Percentiles rank a stretch among this genome's conserved stretches.
Conservation (phyloP, 1,140 invertebrate species). For the Littorina saxatilis region DNA sequence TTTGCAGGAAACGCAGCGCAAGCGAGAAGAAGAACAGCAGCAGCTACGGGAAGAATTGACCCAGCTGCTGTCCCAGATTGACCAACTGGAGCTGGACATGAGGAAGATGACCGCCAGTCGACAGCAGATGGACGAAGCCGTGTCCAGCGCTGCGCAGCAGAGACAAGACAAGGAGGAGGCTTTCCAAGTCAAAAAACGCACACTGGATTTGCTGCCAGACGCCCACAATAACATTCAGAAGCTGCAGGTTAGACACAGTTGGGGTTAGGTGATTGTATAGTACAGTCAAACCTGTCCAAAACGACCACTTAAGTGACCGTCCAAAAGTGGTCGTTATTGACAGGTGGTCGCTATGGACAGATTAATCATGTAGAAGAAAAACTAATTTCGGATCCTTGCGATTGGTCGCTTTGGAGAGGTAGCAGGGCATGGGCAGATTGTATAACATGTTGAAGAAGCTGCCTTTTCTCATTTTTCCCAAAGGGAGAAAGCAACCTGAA, state of each 20-base stretch:
- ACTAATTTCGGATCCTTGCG: too few species aligned
- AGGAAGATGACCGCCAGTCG: conserved; percentile 66
- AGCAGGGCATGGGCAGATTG: too few species aligned
- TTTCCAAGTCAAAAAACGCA: conserved; percentile 78
- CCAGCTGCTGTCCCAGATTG: conserved; percentile 59
- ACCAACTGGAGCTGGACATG: conserved; percentile 65
- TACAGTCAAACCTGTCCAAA: too few species aligned
- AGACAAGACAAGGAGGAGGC: conserved; percentile 70
- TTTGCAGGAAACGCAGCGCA: conserved; percentile 70
- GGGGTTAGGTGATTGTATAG: too few species aligned
- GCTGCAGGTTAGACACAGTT: conserved; percentile 74
- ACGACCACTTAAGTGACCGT: too few species aligned
- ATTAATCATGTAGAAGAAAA: too few species aligned
- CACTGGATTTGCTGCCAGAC: conserved; percentile 81
- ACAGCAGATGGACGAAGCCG: conserved; percentile 72
- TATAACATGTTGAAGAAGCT: too few species aligned
- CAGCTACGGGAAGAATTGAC: conserved; percentile 67
- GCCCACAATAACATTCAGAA: conserved; percentile 82
- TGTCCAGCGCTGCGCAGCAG: conserved; percentile 48
- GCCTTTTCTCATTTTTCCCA: too few species aligned
- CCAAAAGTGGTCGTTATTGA: too few species aligned
- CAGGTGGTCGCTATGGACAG: too few species aligned
- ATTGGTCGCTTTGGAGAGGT: too few species aligned
- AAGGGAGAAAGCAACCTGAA: too few species aligned
- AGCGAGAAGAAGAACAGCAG: conserved; percentile 71